Evolutionary conservation across 2,888 invertebrate species (phyloP).

Genomic region (Lissocephala sabroskyi): DNA sequence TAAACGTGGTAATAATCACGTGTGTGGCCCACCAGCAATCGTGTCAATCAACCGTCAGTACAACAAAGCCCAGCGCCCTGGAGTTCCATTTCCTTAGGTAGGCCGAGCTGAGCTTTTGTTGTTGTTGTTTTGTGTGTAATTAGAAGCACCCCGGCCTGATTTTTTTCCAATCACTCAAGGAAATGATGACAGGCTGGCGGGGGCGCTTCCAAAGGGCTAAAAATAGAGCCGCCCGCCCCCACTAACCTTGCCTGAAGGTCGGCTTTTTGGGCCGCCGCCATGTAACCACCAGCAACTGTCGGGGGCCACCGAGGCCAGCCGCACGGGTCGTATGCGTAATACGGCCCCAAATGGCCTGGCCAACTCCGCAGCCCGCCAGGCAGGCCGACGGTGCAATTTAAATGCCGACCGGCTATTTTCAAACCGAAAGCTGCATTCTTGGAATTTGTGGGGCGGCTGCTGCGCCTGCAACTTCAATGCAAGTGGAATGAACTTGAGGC

Average conservation of each 20-base stretch:
- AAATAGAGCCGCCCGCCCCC: slow-evolving; percentile 1
- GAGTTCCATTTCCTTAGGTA: too few species aligned
- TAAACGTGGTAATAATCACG: slow-evolving; percentile 32
- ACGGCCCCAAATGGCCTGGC: not conserved
- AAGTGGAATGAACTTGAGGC: slow-evolving; percentile 61
- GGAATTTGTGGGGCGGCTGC: slow-evolving; percentile 32
- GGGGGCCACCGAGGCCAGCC: too few species aligned
- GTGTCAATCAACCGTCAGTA: too few species aligned
- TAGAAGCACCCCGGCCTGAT: too few species aligned
- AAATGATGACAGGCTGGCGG: too few species aligned
- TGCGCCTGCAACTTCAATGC: slow-evolving; percentile 46
- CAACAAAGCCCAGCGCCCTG: not conserved
- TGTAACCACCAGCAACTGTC: too few species aligned
- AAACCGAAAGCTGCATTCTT: slow-evolving; percentile 41
- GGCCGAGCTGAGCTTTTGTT: too few species aligned
- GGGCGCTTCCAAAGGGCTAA: not conserved
- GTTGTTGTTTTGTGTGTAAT: too few species aligned
- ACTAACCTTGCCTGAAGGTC: slow-evolving; percentile 9
- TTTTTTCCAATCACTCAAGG: too few species aligned
- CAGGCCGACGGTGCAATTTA: slow-evolving; percentile 21
- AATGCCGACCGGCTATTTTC: slow-evolving; percentile 47
- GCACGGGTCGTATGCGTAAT: not conserved
- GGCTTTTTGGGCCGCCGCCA: too few species aligned
- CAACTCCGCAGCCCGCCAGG: not conserved
- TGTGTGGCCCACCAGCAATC: not conserved